Evolutionary conservation across 2,888 invertebrate genomes (phyloP).

Genomic region (Galerucella calmariensis): DNA sequence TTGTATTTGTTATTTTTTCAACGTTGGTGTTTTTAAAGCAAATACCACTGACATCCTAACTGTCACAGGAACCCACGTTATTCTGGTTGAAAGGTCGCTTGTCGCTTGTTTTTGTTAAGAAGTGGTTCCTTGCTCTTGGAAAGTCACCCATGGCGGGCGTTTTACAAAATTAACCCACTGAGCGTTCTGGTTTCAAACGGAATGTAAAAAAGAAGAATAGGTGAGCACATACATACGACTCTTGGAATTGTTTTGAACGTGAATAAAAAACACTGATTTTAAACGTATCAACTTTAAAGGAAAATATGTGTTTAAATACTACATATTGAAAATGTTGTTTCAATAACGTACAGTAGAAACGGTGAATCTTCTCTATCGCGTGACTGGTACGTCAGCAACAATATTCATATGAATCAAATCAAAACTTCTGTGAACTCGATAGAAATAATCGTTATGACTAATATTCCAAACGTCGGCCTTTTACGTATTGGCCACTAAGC

Average conservation of each 20-base stretch:
- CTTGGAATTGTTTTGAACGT: background rate
- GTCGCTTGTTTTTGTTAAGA: conserved; percentile 53
- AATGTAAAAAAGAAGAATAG: conserved; percentile 17
- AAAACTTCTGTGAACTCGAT: too few relatives aligned
- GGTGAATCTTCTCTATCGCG: too few relatives aligned
- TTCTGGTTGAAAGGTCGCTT: conserved; percentile 52
- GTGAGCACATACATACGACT: background rate
- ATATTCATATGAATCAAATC: too few relatives aligned
- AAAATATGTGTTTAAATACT: background rate
- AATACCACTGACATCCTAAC: conserved; percentile 56
- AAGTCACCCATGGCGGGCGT: conserved; percentile 52
- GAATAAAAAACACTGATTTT: background rate
- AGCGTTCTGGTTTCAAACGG: conserved; percentile 4
- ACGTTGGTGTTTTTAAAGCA: conserved; percentile 55
- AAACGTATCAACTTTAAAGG: background rate
- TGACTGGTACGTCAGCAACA: too few relatives aligned
- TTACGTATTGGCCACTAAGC: too few relatives aligned
- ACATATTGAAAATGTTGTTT: background rate
- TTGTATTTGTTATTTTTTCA: conserved; percentile 52
- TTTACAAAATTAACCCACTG: conserved; percentile 49
- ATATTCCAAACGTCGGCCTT: too few relatives aligned
- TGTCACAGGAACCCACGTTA: conserved; percentile 57
- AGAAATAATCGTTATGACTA: too few relatives aligned
- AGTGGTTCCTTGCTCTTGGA: conserved; percentile 48
- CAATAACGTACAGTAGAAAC: too few relatives aligned